Base-by-base conservation (phyloP, 2,113 vertebrate genomes). In the Toxotes jaculatrix region DNA sequence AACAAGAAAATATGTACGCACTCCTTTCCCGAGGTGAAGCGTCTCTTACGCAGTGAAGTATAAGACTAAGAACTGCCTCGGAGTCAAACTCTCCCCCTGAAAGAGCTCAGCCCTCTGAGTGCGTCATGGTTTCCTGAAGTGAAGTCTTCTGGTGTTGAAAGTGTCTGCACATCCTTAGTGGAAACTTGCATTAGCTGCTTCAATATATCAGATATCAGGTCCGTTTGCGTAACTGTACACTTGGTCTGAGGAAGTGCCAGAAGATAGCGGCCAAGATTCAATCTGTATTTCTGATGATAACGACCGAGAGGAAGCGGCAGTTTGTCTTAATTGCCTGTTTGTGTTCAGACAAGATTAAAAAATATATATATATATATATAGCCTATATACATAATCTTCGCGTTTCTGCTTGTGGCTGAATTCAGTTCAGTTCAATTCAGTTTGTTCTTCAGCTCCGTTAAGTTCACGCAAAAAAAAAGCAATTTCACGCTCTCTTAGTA, bases 111-210 rank as follows among this genome's bases (percentile, higher is more conserved):
- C 95, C 94, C 93, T 85, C 82, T 11, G 31, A 63, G 23, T 88
- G 91, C 94, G 94, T 95, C 94, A 95, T 60, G 85, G 88, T 91
- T 95, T 94, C 92, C 93, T 94, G 74, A 86, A 85, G 60, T 94
- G 74, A 85, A 85, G 60, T 19, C 78, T 80, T 72, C 71, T 75
- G 1, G 16, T 36, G 55, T 9, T 70, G 43, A 65, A 78, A 86
- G 32, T 56, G 51, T 38, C 60, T 85, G 67, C 79, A 81, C 85
- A 86, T 93, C 89, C 65, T 86, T 77, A 63, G 75, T 90, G 92
- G 92, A 94, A 94, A 93, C 81, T 92, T 91, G 31, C 75, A n/a
- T 51, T 56, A 32, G 53, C 77, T 27, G 70, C 73, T 19, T 74
- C 74, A 1, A 40, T 64, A 55, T 74, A 73, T 84, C 78, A 80